Percentiles rank a stretch among this genome's conserved stretches.
phyloP scores from a whole-genome alignment of 2,888 invertebrate genomes.

The Dermolepida albohirtum region DNA sequence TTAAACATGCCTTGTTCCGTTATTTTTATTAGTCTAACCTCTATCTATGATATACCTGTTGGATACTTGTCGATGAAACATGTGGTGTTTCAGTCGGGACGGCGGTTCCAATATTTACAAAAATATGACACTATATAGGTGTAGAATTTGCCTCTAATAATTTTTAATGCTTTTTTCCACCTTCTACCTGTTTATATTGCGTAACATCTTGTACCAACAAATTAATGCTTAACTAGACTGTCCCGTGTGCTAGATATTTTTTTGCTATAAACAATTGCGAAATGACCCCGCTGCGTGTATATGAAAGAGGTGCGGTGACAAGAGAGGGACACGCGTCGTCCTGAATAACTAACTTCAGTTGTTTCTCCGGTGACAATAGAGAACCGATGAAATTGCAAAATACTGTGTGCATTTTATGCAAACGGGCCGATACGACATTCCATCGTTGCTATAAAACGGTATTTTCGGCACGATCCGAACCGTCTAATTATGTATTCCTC shows the following conservation, averaged over 20 bases:
- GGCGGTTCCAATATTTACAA: too few species aligned
- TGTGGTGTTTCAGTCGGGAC: too few species aligned
- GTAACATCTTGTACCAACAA: neutral
- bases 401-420: constrained; percentile 9
- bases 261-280: constrained; percentile 30
- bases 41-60: too few species aligned
- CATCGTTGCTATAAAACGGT: constrained; percentile 25
- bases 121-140: too few species aligned
- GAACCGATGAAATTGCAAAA: constrained; percentile 32
- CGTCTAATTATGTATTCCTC: constrained; percentile 32
- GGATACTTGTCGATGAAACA: too few species aligned
- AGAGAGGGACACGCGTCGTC: constrained; percentile 14
- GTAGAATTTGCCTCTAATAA: neutral
- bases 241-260: constrained; percentile 26
- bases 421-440: constrained; percentile 15
- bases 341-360: constrained; percentile 24
- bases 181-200: neutral
- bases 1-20: too few species aligned
- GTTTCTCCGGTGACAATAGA: constrained; percentile 24
- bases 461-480: constrained; percentile 19
- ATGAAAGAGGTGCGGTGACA: constrained; percentile 25
- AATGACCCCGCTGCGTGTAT: constrained; percentile 16
- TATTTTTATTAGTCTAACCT: too few species aligned
- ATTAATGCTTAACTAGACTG: neutral
- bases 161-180: neutral